phyloP scores from a whole-genome alignment of 2,888 invertebrate genomes.

The Melikaiella ostensackeni region DNA sequence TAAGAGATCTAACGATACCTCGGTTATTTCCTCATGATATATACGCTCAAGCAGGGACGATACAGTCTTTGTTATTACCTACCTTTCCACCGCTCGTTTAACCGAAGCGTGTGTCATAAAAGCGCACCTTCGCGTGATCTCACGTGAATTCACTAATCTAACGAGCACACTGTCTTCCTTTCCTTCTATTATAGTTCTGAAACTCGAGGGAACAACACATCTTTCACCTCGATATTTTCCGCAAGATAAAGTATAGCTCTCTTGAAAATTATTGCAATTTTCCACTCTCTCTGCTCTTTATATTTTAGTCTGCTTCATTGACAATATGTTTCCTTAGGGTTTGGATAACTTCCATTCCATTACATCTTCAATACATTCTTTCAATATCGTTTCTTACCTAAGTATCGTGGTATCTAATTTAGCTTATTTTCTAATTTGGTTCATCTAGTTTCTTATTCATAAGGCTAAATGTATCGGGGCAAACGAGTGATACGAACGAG shows the following conservation, averaged over 20 bases:
- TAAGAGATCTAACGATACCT: constrained; percentile 38
- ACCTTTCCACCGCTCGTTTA: constrained; percentile 6
- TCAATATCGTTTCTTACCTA: too few relatives aligned
- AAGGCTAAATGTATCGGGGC: too few relatives aligned
- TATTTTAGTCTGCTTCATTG: too few relatives aligned
- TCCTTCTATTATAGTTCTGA: neutral
- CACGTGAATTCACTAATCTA: constrained; percentile 22
- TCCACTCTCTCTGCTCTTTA: neutral
- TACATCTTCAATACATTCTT: too few relatives aligned
- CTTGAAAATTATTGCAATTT: neutral
- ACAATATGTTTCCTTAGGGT: too few relatives aligned
- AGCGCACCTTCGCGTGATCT: neutral
- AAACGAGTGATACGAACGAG: too few relatives aligned
- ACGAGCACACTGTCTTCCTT: neutral
- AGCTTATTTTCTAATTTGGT: too few relatives aligned
- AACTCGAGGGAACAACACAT: neutral
- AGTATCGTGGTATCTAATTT: too few relatives aligned
- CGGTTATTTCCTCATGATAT: constrained; percentile 5
- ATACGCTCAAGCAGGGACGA: constrained; percentile 6
- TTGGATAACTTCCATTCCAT: too few relatives aligned
- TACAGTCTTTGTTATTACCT: constrained; percentile 24
- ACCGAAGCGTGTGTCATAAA: neutral
- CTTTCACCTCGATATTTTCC: neutral
- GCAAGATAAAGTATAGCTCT: neutral
- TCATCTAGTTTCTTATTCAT: too few relatives aligned